phyloP scores from a whole-genome alignment of 2,113 vertebrate species.

The Pseudorectes ferrugineus region DNA sequence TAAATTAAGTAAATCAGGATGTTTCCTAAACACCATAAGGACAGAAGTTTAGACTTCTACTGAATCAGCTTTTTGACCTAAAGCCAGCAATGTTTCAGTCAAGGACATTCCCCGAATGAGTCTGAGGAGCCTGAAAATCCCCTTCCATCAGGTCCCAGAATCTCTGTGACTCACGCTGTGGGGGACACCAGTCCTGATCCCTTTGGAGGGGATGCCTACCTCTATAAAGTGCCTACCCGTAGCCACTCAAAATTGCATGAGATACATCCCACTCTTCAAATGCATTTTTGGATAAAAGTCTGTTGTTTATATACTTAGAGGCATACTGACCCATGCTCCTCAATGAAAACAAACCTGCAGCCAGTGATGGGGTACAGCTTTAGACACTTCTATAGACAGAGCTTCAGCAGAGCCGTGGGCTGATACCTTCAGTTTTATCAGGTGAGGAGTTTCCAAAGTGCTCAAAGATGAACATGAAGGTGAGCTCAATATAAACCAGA shows the following conservation, averaged over 20 bases:
- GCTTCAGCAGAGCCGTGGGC: rapidly evolving
- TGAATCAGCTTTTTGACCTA: conserved; percentile 47
- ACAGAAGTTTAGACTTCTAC: conserved; percentile 51
- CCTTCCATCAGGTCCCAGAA: background rate
- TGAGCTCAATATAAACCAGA: background rate
- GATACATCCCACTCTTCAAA: background rate
- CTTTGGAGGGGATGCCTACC: background rate
- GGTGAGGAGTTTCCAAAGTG: background rate
- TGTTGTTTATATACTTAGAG: background rate
- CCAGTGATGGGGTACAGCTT: background rate
- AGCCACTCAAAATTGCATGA: background rate
- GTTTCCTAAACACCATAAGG: conserved; percentile 51
- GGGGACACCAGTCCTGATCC: background rate
- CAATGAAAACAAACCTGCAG: background rate
- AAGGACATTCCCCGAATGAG: background rate
- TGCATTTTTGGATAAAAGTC: background rate
- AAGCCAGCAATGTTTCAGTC: conserved; percentile 22
- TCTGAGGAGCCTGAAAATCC: background rate
- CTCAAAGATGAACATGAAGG: background rate
- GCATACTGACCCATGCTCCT: background rate
- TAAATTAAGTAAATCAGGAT: conserved; percentile 61
- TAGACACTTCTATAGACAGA: background rate
- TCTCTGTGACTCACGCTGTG: background rate
- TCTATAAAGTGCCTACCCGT: background rate
- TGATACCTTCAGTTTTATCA: background rate